Evolutionary conservation across 2,797 vertebrate genomes (phyloP).

Genomic region (Helostoma temminkii): DNA sequence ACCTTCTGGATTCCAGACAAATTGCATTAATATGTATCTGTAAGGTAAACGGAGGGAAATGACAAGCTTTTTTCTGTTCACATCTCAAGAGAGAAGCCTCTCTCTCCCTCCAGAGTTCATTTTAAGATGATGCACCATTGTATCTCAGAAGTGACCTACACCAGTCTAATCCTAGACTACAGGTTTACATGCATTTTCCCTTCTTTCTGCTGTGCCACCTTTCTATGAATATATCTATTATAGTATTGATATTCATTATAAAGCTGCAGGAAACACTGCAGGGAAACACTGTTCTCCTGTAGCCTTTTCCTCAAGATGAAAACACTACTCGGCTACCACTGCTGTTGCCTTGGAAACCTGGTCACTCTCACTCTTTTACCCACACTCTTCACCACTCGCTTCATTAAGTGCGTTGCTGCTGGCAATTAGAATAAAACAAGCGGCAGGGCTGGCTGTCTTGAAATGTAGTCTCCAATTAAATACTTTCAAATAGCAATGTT

Average conservation of each 20-base stretch:
- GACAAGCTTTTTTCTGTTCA: conserved; percentile 41
- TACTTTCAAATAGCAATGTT: conserved; percentile 81
- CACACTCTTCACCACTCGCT: conserved; percentile 81
- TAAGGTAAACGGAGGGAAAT: conserved; percentile 34
- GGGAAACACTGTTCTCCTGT: conserved; percentile 78
- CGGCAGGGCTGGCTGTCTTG: conserved; percentile 83
- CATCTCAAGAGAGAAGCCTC: conserved; percentile 35
- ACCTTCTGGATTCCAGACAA: conserved; percentile 44
- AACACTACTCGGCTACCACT: conserved; percentile 80
- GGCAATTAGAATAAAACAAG: conserved; percentile 88
- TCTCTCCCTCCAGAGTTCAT: conserved; percentile 48
- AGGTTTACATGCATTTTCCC: conserved; percentile 56
- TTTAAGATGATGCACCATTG: conserved; percentile 40
- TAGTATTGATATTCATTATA: conserved; percentile 67
- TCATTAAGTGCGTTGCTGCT: conserved; percentile 86
- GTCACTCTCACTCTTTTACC: conserved; percentile 82
- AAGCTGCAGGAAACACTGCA: conserved; percentile 71
- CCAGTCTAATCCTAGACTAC: conserved; percentile 46
- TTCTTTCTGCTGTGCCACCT: conserved; percentile 37
- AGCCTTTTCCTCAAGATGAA: conserved; percentile 84
- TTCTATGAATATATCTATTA: conserved; percentile 65
- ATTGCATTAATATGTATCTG: conserved; percentile 23
- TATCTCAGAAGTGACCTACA: conserved; percentile 34
- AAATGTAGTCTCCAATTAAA: conserved; percentile 87
- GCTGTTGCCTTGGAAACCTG: conserved; percentile 88